Evolutionary conservation across 2,797 vertebrate species (phyloP), one percentile per base, ranked within the genome.

Genomic region (Syncerus caffer): DNA sequence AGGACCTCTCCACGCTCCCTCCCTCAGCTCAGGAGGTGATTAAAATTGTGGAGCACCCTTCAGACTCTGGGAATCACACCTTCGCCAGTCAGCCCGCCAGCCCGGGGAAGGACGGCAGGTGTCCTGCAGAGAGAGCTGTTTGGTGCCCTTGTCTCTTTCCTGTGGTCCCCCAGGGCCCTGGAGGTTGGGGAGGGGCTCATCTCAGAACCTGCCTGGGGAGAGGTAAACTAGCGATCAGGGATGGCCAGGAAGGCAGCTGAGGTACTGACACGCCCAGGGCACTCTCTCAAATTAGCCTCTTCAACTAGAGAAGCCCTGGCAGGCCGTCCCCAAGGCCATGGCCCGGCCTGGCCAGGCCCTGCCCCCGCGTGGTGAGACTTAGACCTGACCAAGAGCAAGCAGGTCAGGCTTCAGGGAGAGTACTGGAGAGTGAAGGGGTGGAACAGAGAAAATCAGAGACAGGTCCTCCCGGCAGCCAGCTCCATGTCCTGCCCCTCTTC

Each of bases 311-410:
- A 25, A 76, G 58, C 60, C 2, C 2, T 0, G 42, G 55, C 78
- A n/a, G 88, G 53, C 80, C 0, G 0, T 67, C 71, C 89, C 67
- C 92, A 97, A 89, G 92, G 92, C 97, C 93, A 67, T 0, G 96
- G 95, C 71, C 74, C 51, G 87, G 84, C 67, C 96, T 94, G 82
- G 85, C 97, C 83, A 27, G 97, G 97, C 97, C 97, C 97, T 98
- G 97, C 96, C 97, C 96, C 97, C 97, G 0, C 96, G 96, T 98
- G 98, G 97, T 88, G 97, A 91, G 96, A 95, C 93, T 88, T 93
- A 97, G 96, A 97, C 80, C 80, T 55, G n/a, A 98, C 89, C 3
- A 89, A 93, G 90, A 80, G 53, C 62, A 4, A 80, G 47, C 78
- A 5, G 78, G 88, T 47, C 90, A 83, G 57, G 74, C 60, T 2